phyloP scores from a whole-genome alignment of 1,140 invertebrate species.

The Aphelenchoides fujianensis region DNA sequence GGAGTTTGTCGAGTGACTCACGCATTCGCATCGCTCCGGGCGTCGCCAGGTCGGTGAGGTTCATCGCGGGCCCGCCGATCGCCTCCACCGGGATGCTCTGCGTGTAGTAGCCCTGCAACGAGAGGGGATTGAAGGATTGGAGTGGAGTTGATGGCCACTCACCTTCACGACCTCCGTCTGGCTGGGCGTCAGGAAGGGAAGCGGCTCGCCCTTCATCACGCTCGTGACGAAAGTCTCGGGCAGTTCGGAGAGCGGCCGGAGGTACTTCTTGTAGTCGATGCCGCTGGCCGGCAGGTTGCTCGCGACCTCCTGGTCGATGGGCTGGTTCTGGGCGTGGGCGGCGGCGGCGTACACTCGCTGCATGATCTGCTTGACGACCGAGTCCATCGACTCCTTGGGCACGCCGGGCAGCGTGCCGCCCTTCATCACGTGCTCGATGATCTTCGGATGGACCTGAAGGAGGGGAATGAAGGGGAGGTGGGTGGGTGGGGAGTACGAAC shows the following conservation, averaged over 20 bases:
- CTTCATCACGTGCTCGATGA: conserved; percentile 56
- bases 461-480: conserved; percentile 5
- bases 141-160: neutral
- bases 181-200: conserved; percentile 36
- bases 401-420: conserved; percentile 58
- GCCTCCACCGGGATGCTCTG: conserved; percentile 32
- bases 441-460: conserved; percentile 41
- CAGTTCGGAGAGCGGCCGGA: conserved; percentile 44
- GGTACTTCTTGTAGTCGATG: conserved; percentile 37
- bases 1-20: neutral
- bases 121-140: conserved; percentile 1
- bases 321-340: conserved; percentile 32
- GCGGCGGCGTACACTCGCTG: conserved; percentile 48
- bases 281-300: conserved; percentile 25
- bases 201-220: conserved; percentile 47
- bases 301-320: conserved; percentile 26
- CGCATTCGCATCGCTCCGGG: neutral
- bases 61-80: neutral
- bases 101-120: conserved; percentile 50
- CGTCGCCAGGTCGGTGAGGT: conserved; percentile 24
- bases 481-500: conserved; percentile 21
- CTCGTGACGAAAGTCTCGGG: conserved; percentile 38
- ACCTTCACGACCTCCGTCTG: conserved; percentile 51
- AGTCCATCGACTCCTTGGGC: conserved; percentile 54
- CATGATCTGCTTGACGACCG: conserved; percentile 55